phyloP scores from a whole-genome alignment of 1,140 invertebrate genomes.

The Drosophila rufa region DNA sequence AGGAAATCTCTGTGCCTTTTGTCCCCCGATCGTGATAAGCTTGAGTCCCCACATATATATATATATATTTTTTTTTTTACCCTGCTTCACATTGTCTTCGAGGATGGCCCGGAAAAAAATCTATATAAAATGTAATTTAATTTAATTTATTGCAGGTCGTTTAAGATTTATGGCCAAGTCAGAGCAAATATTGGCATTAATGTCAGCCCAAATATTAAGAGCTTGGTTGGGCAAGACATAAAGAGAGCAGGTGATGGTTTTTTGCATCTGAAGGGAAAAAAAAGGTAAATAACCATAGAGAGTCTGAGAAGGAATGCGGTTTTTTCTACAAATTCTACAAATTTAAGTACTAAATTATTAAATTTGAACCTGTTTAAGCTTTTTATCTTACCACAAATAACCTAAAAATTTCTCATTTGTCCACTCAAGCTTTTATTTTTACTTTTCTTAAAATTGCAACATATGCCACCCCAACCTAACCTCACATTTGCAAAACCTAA shows the following conservation, averaged over 20 bases:
- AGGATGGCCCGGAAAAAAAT: conserved; percentile 17
- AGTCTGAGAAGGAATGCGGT: background rate
- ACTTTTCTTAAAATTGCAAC: too few relatives aligned
- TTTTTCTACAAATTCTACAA: background rate
- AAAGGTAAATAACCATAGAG: background rate
- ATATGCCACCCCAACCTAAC: too few relatives aligned
- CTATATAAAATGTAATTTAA: conserved; percentile 66
- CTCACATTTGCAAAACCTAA: too few relatives aligned
- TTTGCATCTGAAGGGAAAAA: background rate
- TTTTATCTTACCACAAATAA: too few relatives aligned
- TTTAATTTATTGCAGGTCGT: conserved; percentile 70
- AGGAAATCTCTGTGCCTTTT: conserved; percentile 69
- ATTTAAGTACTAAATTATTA: background rate
- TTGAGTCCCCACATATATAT: conserved; percentile 5
- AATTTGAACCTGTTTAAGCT: background rate
- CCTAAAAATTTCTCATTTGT: too few relatives aligned
- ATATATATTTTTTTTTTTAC: conserved; percentile 15
- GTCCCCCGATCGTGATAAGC: conserved; percentile 77
- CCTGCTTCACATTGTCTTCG: conserved; percentile 57
- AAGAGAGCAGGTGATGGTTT: conserved; percentile 24
- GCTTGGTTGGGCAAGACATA: conserved; percentile 13
- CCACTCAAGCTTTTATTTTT: too few relatives aligned
- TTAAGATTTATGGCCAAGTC: conserved; percentile 61
- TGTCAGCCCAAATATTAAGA: conserved; percentile 56
- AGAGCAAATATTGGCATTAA: conserved; percentile 67